Conservation (phyloP, 2,113 vertebrate species). For the Elgaria multicarinata region DNA sequence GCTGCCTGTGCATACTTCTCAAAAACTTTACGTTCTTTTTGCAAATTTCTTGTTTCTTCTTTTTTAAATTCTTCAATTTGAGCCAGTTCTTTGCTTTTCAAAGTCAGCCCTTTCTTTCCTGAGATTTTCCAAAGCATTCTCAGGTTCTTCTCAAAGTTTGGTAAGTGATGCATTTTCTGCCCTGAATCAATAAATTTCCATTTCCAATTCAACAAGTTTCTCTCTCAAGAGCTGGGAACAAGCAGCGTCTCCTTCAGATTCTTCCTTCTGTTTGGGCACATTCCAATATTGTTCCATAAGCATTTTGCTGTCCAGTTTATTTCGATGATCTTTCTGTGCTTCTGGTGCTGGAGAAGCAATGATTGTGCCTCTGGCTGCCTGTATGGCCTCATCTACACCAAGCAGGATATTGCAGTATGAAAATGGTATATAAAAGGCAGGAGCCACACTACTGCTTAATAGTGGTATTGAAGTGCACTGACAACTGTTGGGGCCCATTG, state of each 20-base stretch:
- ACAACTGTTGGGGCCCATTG: too few relatives aligned
- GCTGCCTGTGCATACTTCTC: slow-evolving; percentile 86
- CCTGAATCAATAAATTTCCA: slow-evolving; percentile 93
- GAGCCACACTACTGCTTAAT: too few relatives aligned
- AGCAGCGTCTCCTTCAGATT: slow-evolving; percentile 80
- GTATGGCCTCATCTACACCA: too few relatives aligned
- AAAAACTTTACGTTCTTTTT: slow-evolving; percentile 92
- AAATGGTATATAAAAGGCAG: too few relatives aligned
- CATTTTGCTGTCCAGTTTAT: too few relatives aligned
- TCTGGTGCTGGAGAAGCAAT: too few relatives aligned
- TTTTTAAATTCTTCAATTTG: slow-evolving; percentile 90
- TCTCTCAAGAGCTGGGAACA: slow-evolving; percentile 87
- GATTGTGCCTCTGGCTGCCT: too few relatives aligned
- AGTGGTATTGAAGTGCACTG: too few relatives aligned
- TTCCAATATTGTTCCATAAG: too few relatives aligned
- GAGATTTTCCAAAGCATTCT: slow-evolving; percentile 81
- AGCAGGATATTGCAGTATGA: too few relatives aligned
- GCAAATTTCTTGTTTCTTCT: slow-evolving; percentile 90
- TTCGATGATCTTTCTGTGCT: too few relatives aligned
- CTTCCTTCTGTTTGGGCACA: too few relatives aligned
- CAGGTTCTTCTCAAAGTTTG: slow-evolving; percentile 86
- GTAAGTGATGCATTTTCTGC: slow-evolving; percentile 85
- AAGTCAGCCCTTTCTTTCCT: slow-evolving; percentile 90
- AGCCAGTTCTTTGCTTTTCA: slow-evolving; percentile 86
- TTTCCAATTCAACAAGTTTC: slow-evolving; percentile 87